Base-by-base conservation (phyloP, 2,888 invertebrate species). In the Teinopalpus imperialis region DNA sequence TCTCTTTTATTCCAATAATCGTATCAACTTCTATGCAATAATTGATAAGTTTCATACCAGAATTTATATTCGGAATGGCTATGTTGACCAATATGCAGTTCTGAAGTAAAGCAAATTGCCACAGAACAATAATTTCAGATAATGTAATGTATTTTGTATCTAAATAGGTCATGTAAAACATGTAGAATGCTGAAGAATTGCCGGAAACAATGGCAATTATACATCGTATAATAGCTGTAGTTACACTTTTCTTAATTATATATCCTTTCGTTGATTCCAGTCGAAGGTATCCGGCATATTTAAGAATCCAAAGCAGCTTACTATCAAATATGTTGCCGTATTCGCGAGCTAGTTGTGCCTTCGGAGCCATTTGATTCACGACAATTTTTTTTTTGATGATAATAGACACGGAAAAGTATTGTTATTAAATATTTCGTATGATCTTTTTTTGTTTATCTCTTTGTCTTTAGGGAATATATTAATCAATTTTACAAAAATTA, bases 1-100 rank as follows among this genome's bases (percentile, higher is more conserved):
- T 81, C 48, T 80, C 69, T n/a, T 67, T 49, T 1, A 59, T 52
- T 5, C 80, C 81, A 0, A 85, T 52, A 21, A 72, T 59, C 3
- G 50, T 27, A 48, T 85, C 85, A 0, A 81, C 66, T 24, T 78
- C 63, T 3, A 80, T 67, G 34, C 56, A 60, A 16, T 57, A 53
- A 4, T 63, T 52, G 1, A 81, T 49, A 0, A 81, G 41, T 1
- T 60, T 52, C 0, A 63, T 39, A 3, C 69, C 74, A 7, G 57
- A 55, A 9, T 52, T 47, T 37, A 62, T 61, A 24, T 76, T 73
- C 0, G 55, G 36, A 31, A 77, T 65, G 0, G 66, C 63, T 2
- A 73, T 57, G 32, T 77, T 69, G 9, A 64, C 12, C 1, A 76
- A 23, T 3, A 72, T 53, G 12, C 59, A 41, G 23, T 67, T 74